Conservation (phyloP, 2,888 invertebrate genomes). For the Drosophila imparisetae region DNA sequence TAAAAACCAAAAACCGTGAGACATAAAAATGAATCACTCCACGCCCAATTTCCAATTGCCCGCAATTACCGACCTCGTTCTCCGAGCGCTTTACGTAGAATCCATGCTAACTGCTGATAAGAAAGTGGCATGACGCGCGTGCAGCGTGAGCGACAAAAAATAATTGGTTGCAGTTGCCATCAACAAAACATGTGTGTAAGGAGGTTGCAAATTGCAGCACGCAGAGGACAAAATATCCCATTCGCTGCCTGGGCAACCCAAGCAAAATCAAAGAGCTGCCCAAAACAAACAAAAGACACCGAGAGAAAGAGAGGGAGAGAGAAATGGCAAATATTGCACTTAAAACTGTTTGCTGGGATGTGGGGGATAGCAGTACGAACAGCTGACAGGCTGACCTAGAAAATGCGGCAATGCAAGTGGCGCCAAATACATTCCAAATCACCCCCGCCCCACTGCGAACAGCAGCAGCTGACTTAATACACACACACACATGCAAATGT, state of each 20-base stretch:
- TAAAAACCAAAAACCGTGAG: slow-evolving; percentile 3
- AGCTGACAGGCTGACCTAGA: slow-evolving; percentile 55
- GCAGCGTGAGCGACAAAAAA: background rate
- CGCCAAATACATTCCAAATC: slow-evolving; percentile 20
- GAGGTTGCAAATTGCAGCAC: background rate
- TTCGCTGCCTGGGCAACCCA: slow-evolving; percentile 38
- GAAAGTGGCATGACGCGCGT: slow-evolving; percentile 27
- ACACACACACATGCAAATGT: slow-evolving; percentile 4
- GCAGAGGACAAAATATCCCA: slow-evolving; percentile 27
- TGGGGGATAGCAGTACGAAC: slow-evolving; percentile 24
- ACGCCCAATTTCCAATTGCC: slow-evolving; percentile 26
- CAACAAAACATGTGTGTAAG: slow-evolving; percentile 21
- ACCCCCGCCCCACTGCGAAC: background rate
- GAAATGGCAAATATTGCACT: slow-evolving; percentile 9
- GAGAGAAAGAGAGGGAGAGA: background rate
- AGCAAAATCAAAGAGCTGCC: slow-evolving; percentile 6
- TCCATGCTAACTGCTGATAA: slow-evolving; percentile 49
- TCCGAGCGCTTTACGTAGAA: slow-evolving; percentile 45
- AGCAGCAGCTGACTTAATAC: slow-evolving; percentile 40
- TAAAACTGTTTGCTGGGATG: background rate
- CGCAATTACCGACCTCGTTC: slow-evolving; percentile 31
- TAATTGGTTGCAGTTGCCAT: slow-evolving; percentile 5
- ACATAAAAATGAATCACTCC: slow-evolving; percentile 56
- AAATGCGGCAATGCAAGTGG: slow-evolving; percentile 29
- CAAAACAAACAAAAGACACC: slow-evolving; percentile 36